Base-by-base conservation (phyloP, 1,140 invertebrate species). In the Drosophila pallidifrons region DNA sequence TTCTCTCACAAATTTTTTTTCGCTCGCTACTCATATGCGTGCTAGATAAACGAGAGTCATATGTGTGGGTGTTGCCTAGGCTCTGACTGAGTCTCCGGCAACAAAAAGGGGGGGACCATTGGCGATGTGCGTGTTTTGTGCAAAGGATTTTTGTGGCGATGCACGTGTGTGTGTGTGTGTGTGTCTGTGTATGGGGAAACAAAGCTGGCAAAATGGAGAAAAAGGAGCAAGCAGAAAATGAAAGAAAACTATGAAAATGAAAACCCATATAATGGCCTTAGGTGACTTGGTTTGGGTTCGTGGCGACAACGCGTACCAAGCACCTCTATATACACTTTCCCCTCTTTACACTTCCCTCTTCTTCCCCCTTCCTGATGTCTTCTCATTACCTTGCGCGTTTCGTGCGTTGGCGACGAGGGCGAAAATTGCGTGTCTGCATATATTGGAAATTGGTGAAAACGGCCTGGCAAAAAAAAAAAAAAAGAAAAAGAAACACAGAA, bases 221-320 rank as follows among this genome's bases (percentile, higher is more conserved):
- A 70, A 74, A 78, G 43, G n/a, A 32, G 30, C 30, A 6, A 8
- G 30, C 35, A 73, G 77, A 64, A 82, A 86, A 88, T 68, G 28
- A 67, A 32, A 15, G 70, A 72, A 83, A 81, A 73, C 75, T 76
- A 79, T 87, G 67, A 88, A 87, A 82, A 83, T 77, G 76, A 77
- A 87, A 87, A 71, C 80, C 73, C 51, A 61, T 77, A 78, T 73
- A 86, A 79, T 61, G 63, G 67, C 65, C 63, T 59, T 52, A 57
- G 76, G 55, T 79, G 49, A 47, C 41, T 45, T 30, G 63, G 55
- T 13, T 20, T 46, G 66, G 64, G 63, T 46, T 46, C 60, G 68
- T 73, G 78, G 82, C 72, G 79, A 88, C 82, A 87, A 60, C 66
- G 68, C 72, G 82, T 87, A 74, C 82, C 83, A 88, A 71, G 82